Conservation (phyloP, 2,797 vertebrate species). For the Tadarida brasiliensis region DNA sequence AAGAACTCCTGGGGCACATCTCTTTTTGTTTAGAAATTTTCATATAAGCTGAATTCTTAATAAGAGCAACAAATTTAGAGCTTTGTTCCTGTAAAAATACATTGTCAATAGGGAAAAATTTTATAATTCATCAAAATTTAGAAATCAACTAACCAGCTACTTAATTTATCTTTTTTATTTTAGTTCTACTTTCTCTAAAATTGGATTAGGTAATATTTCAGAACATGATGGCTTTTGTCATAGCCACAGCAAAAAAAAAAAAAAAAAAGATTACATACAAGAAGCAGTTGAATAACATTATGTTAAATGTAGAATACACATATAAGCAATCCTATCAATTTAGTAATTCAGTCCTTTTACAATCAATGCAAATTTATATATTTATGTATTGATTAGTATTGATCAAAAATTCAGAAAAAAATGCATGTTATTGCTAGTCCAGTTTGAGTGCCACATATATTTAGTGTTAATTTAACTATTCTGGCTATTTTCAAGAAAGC, state of each 20-base stretch:
- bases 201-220: neutral
- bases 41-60: neutral
- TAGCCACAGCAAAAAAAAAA: neutral
- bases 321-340: neutral
- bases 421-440: neutral
- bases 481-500: neutral
- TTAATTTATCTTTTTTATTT: neutral
- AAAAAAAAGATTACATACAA: neutral
- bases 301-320: neutral
- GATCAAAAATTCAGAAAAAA: constrained; percentile 30
- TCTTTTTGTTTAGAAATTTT: constrained; percentile 21
- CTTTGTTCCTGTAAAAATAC: neutral
- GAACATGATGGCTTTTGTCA: neutral
- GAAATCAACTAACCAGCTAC: neutral
- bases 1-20: neutral
- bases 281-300: neutral
- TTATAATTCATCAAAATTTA: neutral
- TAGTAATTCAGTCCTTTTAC: neutral
- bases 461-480: constrained; percentile 12
- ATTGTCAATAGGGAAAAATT: neutral
- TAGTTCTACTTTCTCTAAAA: neutral
- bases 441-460: neutral
- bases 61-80: neutral
- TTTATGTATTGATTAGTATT: constrained; percentile 27
- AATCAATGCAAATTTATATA: constrained; percentile 18